Base-by-base conservation (phyloP, 2,888 invertebrate genomes). In the Ectropis crepuscularia region DNA sequence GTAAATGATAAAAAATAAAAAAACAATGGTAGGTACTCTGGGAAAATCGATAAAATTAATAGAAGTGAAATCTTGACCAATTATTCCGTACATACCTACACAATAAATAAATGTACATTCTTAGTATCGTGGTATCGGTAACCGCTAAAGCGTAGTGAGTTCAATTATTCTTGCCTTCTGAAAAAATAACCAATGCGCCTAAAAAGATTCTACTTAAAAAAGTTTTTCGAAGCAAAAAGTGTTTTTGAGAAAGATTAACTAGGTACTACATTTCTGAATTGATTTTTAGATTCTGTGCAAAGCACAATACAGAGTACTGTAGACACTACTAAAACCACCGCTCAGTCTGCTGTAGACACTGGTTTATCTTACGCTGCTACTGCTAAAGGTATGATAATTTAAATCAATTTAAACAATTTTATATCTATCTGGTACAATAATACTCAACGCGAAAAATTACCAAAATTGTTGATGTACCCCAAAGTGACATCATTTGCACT, bases 321-420 rank as follows among this genome's bases (percentile, higher is more conserved):
- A 68, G 82, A 83, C 50, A 79, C 76, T 2, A 82, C 84, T 2
- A 86, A 85, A 77, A 83, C 79, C 65, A 75, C 79, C 12, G 77
- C 83, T 36, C 69, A 80, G 10, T 74, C 80, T 2, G 83, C 82
- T 43, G 75, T 81, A 55, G 88, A 85, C 28, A 87, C 84, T 49
- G 82, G 85, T 47, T 75, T 78, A 60, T 65, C 77, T 36, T 79
- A 81, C 57, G 74, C 80, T 66, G 77, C 74, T 61, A 72, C 74
- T 54, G 76, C 77, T 5, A 79, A 76, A 81, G 77, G 76, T 78
- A 76, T 59, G 47, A 38, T 10, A 48, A 28, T 88, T 58, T 46
- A 2, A 41, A n/a, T 16, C 49, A 9, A 47, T 41, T 59, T 37
- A 53, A 0, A 41, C 11, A 12, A 10, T 8, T 6, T 39, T 48